A percentile compares a stretch with the other conserved stretches of the same genome.
Conservation (phyloP, 2,797 vertebrate species). For the Lacerta viridis region DNA sequence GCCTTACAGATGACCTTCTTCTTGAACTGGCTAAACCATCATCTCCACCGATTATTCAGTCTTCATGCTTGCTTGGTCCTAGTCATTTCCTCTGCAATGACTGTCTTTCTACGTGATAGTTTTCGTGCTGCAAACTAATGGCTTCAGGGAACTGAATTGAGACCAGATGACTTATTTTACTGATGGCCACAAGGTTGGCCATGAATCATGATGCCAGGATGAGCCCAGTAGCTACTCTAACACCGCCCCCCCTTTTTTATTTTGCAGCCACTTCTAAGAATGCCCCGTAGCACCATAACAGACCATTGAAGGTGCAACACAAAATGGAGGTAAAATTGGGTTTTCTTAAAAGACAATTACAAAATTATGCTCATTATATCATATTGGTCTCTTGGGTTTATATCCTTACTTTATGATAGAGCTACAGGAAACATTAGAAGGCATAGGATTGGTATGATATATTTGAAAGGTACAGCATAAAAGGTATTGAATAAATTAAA, state of each 20-base stretch:
- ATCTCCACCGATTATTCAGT: constrained; percentile 35
- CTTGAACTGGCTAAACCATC: constrained; percentile 13
- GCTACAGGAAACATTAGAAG: not conserved
- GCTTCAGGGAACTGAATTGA: constrained; percentile 52
- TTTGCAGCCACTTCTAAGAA: constrained; percentile 41
- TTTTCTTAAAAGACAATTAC: not conserved
- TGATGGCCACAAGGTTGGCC: constrained; percentile 38
- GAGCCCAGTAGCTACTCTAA: constrained; percentile 38
- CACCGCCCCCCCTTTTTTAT: constrained; percentile 39
- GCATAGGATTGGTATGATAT: not conserved
- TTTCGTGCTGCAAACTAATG: constrained; percentile 46
- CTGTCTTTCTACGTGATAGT: constrained; percentile 37
- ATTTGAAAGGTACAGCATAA: not conserved
- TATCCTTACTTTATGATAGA: not conserved
- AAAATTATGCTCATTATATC: not conserved
- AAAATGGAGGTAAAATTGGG: not conserved
- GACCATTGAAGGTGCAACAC: constrained; percentile 29
- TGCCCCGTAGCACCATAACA: not conserved
- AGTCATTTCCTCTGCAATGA: constrained; percentile 4
- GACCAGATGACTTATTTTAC: constrained; percentile 45
- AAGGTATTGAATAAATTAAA: constrained; percentile 15
- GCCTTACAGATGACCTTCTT: constrained; percentile 33
- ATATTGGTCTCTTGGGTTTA: not conserved
- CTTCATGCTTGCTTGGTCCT: constrained; percentile 38
- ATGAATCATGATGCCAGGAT: constrained; percentile 37